These are phyloP conservation scores for Hyposoter dolosus DNA, from an alignment of 2,888 invertebrate genomes.

Conservation along the genomic window DNA sequence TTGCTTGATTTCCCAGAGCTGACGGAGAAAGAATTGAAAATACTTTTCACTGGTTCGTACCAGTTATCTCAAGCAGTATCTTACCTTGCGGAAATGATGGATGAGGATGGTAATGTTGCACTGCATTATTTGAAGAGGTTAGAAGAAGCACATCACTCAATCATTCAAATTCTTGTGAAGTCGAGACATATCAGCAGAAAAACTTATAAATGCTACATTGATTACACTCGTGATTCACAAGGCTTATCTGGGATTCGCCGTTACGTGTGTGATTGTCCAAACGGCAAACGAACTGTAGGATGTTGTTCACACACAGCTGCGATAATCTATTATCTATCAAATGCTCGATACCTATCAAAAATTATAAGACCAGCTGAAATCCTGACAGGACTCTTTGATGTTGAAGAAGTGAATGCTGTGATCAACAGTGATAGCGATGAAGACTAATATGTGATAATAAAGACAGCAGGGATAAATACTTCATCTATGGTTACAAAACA, in stretches of 20 bases:
- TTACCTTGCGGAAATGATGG: constrained; percentile 70
- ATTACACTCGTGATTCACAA: constrained; percentile 56
- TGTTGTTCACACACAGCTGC: constrained; percentile 50
- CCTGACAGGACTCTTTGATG: constrained; percentile 24
- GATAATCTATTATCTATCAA: constrained; percentile 54
- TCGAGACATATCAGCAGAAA: constrained; percentile 54
- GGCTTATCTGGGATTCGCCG: constrained; percentile 37
- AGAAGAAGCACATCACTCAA: not conserved
- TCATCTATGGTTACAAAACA: too few species aligned
- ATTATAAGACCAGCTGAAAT: constrained; percentile 58
- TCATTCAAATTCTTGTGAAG: too few species aligned
- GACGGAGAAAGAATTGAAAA: constrained; percentile 63
- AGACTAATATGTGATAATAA: too few species aligned
- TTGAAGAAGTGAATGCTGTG: too few species aligned
- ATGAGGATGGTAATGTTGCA: constrained; percentile 62
- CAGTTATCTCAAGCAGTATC: constrained; percentile 69
- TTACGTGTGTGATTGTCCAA: constrained; percentile 59
- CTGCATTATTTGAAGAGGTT: constrained; percentile 55
- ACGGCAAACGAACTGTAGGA: constrained; percentile 56
- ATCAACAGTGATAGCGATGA: too few species aligned
- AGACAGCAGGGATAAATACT: too few species aligned
- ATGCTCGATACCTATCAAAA: constrained; percentile 50
- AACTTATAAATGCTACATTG: constrained; percentile 61
- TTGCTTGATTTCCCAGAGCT: constrained; percentile 69
- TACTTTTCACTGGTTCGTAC: constrained; percentile 69